A percentile compares a stretch with the other conserved stretches of the same genome.
phyloP scores from a whole-genome alignment of 2,113 vertebrate species.

The Trematomus loennbergii region DNA sequence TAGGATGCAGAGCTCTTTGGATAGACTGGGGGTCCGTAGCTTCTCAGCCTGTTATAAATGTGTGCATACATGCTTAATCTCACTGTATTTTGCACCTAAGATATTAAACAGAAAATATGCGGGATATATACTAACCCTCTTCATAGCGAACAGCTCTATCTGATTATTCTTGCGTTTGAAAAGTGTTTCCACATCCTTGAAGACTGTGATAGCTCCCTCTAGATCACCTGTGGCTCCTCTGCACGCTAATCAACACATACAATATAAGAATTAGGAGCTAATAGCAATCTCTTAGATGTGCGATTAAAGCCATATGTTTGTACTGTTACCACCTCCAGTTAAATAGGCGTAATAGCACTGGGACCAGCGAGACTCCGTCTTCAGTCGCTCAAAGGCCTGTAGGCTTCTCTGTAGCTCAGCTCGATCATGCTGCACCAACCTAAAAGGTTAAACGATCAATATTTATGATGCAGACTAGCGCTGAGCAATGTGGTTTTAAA shows the following conservation, averaged over 20 bases:
- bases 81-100: not conserved
- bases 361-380: conserved; percentile 94
- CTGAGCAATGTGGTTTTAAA: not conserved
- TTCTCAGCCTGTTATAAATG: conserved; percentile 86
- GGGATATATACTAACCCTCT: conserved; percentile 85
- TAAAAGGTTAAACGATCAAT: conserved; percentile 66
- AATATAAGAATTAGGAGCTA: not conserved
- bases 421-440: conserved; percentile 99
- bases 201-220: conserved; percentile 86
- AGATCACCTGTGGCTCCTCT: conserved; percentile 92
- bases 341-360: conserved; percentile 97
- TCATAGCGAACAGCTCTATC: conserved; percentile 94
- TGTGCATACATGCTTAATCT: not conserved
- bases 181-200: conserved; percentile 92
- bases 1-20: conserved; percentile 89
- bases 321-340: conserved; percentile 87
- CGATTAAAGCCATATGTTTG: not conserved
- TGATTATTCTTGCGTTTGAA: conserved; percentile 96
- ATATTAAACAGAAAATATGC: not conserved
- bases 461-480: not conserved
- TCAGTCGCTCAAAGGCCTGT: conserved; percentile 92
- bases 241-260: conserved; percentile 82
- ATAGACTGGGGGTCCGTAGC: conserved; percentile 87
- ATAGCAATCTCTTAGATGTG: not conserved
- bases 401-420: conserved; percentile 92